Evolutionary conservation across 1,140 invertebrate species (phyloP).

Genomic region (Rhyacophila brunnea): DNA sequence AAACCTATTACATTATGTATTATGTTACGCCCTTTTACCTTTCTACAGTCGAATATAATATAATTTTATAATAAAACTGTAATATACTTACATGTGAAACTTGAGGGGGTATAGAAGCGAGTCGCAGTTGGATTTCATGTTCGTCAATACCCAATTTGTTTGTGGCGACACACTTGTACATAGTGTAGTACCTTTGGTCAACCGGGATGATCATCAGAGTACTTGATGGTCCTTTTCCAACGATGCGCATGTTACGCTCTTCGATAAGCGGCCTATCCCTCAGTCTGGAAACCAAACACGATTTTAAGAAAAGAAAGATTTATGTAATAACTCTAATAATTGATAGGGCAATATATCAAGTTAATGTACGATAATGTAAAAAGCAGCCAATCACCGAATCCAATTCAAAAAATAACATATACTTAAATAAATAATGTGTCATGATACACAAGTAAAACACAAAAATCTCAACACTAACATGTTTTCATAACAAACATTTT

Average conservation of each 20-base stretch:
- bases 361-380: too few species aligned
- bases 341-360: too few species aligned
- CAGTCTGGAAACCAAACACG: conserved; percentile 41
- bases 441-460: too few species aligned
- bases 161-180: conserved; percentile 79
- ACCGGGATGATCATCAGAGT: conserved; percentile 65
- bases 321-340: background rate
- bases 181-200: conserved; percentile 65
- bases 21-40: too few species aligned
- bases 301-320: conserved; percentile 27
- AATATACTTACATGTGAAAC: conserved; percentile 16
- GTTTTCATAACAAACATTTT: too few species aligned
- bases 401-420: too few species aligned
- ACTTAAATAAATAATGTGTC: too few species aligned
- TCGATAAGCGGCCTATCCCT: conserved; percentile 54
- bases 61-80: too few species aligned
- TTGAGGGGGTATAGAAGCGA: conserved; percentile 58
- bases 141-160: conserved; percentile 72
- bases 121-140: conserved; percentile 67
- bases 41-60: too few species aligned
- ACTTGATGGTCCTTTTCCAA: conserved; percentile 68
- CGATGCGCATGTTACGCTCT: conserved; percentile 58
- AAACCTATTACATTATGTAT: too few species aligned
- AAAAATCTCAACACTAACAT: too few species aligned
- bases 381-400: too few species aligned